A percentile compares a stretch with the other conserved stretches of the same genome.
Evolutionary conservation across 2,888 invertebrate genomes (phyloP).

Genomic region (Ophion slaviceki): DNA sequence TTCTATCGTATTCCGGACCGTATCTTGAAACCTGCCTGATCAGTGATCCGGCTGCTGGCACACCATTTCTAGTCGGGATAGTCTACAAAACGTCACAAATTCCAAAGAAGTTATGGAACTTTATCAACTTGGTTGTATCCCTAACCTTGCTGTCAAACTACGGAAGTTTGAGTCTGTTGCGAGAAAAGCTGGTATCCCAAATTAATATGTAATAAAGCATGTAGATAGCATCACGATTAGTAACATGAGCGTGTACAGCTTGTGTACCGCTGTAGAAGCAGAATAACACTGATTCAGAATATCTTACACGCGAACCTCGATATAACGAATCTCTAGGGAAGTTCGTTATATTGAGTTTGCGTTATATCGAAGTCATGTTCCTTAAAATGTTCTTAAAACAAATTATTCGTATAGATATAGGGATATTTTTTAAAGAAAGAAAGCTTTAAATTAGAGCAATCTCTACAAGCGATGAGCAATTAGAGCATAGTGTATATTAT

Average conservation of each 20-base stretch:
- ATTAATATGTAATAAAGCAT: neutral
- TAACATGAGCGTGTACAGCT: neutral
- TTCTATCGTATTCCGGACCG: too few species aligned
- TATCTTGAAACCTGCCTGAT: too few species aligned
- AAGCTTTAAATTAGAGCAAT: too few species aligned
- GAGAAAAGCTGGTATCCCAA: neutral
- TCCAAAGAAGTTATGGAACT: neutral
- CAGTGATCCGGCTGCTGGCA: too few species aligned
- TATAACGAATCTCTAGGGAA: too few species aligned
- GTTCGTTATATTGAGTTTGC: too few species aligned
- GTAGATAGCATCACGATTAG: neutral
- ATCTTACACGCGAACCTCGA: neutral
- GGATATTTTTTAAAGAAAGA: too few species aligned
- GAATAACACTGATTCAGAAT: neutral
- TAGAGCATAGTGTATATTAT: too few species aligned
- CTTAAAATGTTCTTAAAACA: too few species aligned
- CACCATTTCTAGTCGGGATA: neutral
- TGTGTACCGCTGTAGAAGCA: neutral
- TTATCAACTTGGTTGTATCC: neutral
- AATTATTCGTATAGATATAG: too few species aligned
- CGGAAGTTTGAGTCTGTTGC: neutral
- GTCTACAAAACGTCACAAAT: neutral
- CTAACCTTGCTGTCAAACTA: constrained; percentile 20
- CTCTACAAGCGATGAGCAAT: too few species aligned
- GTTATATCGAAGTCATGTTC: too few species aligned